These are phyloP conservation scores for Podarcis muralis DNA, from an alignment of 2,113 vertebrate genomes.

Conservation along the genomic window DNA sequence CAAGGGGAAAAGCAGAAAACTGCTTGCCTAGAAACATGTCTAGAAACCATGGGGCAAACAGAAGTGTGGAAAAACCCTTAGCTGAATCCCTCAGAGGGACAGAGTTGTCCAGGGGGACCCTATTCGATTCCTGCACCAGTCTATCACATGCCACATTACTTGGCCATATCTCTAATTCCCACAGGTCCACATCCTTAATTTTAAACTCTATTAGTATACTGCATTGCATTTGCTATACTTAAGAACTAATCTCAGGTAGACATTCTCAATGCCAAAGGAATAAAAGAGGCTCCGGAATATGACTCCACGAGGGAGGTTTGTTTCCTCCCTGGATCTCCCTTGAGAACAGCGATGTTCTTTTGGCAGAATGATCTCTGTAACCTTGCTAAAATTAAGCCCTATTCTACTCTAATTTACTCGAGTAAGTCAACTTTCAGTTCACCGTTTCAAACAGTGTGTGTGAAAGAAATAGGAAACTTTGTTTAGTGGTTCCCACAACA, in stretches of 20 bases:
- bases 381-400: background rate
- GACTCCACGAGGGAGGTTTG: background rate
- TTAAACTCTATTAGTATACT: background rate
- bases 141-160: background rate
- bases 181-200: background rate
- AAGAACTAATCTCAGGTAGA: background rate
- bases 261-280: background rate
- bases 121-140: background rate
- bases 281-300: background rate
- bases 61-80: too few species aligned
- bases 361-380: background rate
- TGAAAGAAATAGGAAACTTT: background rate
- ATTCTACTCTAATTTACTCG: slow-evolving; percentile 7
- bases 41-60: too few species aligned
- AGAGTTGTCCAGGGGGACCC: background rate
- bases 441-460: background rate
- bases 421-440: background rate
- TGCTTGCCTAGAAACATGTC: too few species aligned
- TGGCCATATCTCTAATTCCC: background rate
- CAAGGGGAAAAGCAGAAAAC: too few species aligned
- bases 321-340: background rate
- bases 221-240: background rate
- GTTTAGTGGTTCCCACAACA: slow-evolving; percentile 14
- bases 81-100: background rate
- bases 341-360: background rate